Conservation (phyloP, 1,140 invertebrate genomes). For the Druon quercuslanigerum region DNA sequence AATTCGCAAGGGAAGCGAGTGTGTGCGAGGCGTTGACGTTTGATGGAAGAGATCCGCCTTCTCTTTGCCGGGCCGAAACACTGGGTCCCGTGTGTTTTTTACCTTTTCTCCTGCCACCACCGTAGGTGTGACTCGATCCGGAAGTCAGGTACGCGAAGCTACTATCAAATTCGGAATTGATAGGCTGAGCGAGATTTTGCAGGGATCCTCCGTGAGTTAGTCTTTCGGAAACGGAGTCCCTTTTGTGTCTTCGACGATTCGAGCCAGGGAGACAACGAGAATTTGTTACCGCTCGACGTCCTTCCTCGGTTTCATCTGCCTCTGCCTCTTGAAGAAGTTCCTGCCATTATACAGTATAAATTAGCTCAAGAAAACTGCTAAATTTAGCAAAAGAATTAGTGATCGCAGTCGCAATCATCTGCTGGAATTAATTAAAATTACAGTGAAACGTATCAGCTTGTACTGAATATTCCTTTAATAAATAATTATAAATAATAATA, state of each 20-base stretch:
- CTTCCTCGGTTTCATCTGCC: constrained; percentile 76
- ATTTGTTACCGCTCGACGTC: constrained; percentile 65
- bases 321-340: constrained; percentile 79
- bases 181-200: constrained; percentile 76
- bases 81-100: constrained; percentile 69
- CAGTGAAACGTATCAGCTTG: too few species aligned
- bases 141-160: constrained; percentile 67
- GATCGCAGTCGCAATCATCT: too few species aligned
- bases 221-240: constrained; percentile 75
- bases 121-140: constrained; percentile 69
- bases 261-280: constrained; percentile 68
- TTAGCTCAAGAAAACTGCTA: neutral
- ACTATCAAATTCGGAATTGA: constrained; percentile 70
- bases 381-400: neutral
- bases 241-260: constrained; percentile 71
- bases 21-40: constrained; percentile 78
- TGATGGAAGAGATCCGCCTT: constrained; percentile 80
- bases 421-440: too few species aligned
- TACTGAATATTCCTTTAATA: too few species aligned
- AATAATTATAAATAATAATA: too few species aligned
- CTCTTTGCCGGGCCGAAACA: constrained; percentile 80
- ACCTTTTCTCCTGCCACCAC: constrained; percentile 63
- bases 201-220: constrained; percentile 77
- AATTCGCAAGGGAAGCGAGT: constrained; percentile 68
- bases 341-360: constrained; percentile 58